phyloP scores from a whole-genome alignment of 2,113 vertebrate genomes.

The Pleuronectes platessa region DNA sequence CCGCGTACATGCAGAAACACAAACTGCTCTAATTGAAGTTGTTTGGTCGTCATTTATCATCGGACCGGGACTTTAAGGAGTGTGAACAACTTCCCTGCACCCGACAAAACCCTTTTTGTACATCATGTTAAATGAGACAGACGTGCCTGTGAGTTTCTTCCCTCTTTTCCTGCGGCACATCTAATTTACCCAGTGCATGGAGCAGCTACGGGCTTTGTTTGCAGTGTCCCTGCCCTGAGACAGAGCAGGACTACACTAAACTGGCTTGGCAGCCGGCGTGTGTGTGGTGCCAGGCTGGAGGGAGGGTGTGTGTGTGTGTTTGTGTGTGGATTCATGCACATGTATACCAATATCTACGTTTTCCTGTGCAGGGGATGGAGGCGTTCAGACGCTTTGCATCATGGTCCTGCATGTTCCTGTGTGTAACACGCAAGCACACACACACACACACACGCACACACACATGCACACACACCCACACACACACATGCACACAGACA shows the following conservation, averaged over 20 bases:
- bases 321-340: slow-evolving; percentile 23
- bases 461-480: background rate
- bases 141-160: slow-evolving; percentile 76
- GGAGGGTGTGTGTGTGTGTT: slow-evolving; percentile 44
- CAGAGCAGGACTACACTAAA: slow-evolving; percentile 74
- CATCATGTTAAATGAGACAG: slow-evolving; percentile 71
- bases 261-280: slow-evolving; percentile 81
- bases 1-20: slow-evolving; percentile 45
- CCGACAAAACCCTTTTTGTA: slow-evolving; percentile 55
- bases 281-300: slow-evolving; percentile 78
- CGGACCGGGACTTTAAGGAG: slow-evolving; percentile 59
- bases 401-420: slow-evolving; percentile 12
- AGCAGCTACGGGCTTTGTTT: slow-evolving; percentile 69
- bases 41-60: slow-evolving; percentile 67
- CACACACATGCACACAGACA: background rate
- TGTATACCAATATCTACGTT: slow-evolving; percentile 34
- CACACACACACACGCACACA: slow-evolving; percentile 4
- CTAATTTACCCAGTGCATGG: slow-evolving; percentile 64
- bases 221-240: slow-evolving; percentile 71
- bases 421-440: slow-evolving; percentile 3
- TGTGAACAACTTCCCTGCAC: slow-evolving; percentile 68
- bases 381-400: slow-evolving; percentile 40
- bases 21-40: slow-evolving; percentile 61
- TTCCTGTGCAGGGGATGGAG: slow-evolving; percentile 27
- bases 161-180: slow-evolving; percentile 55